Evolutionary conservation across 30 jellyfish, hydroid and myxozoan genomes (phyloP).

Genomic region (Nemopilema nomurai): DNA sequence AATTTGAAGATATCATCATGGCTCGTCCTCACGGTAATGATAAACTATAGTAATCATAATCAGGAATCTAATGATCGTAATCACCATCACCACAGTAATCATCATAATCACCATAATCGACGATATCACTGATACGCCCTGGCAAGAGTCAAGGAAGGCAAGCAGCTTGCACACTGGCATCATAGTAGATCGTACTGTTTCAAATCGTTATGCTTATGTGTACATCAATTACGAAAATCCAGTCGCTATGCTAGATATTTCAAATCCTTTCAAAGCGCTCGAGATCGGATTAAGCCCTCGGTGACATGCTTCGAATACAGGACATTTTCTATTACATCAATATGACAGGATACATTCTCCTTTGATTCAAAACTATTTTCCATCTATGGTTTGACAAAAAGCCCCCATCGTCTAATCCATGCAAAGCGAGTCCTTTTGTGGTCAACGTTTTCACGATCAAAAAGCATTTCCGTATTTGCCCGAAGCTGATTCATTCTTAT

Average conservation of each 20-base stretch:
- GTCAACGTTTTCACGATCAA: not conserved
- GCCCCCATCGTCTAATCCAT: not conserved
- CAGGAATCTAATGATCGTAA: not conserved
- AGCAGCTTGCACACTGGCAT: not conserved
- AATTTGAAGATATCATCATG: not conserved
- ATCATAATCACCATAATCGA: no score
- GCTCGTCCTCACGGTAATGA: no score
- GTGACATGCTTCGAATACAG: not conserved
- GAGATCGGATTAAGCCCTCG: not conserved
- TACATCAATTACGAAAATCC: slow-evolving; percentile 1
- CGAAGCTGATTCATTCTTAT: no score
- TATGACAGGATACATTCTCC: not conserved
- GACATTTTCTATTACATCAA: not conserved
- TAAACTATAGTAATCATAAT: no score
- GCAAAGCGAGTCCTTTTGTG: not conserved
- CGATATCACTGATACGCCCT: no score
- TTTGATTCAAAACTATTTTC: not conserved
- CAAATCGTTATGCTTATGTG: not conserved
- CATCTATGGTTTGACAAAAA: not conserved
- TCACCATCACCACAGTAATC: not conserved
- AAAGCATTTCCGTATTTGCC: not conserved
- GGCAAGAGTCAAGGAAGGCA: not conserved
- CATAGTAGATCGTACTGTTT: slow-evolving; percentile 9
- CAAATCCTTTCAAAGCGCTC: not conserved
- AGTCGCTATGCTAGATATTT: slow-evolving; percentile 4